Base-by-base conservation (phyloP, 1,140 invertebrate species). In the Leptinotarsa defecta region DNA sequence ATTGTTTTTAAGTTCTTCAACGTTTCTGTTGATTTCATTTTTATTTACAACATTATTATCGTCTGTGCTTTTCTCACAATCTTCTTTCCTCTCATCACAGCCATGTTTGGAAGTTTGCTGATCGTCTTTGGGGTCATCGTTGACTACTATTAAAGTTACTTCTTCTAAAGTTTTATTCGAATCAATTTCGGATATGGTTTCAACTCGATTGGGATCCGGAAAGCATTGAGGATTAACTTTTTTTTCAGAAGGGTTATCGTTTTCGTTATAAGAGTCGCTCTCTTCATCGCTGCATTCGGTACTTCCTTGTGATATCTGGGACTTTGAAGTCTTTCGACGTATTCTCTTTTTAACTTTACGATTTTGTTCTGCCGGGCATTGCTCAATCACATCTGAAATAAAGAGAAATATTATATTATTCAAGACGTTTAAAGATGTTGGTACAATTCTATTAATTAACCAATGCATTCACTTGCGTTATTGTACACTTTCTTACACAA, bases 321-420 rank as follows among this genome's bases (percentile, higher is more conserved):
- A 77, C n/a, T 75, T 78, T 5, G 82, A 82, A 5, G 79, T 57
- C 77, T 82, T 82, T 74, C 81, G 49, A 48, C 82, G 80, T 27
- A 79, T 78, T 73, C 78, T 76, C 63, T 82, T 82, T 72, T 83
- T 81, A 22, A 81, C 79, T 68, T 76, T 81, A n/a, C 71, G 24
- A 19, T n/a, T 64, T 49, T 73, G 71, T 19, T 65, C 71, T 4
- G 76, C 71, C 15, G 75, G 77, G 65, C 79, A 74, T 22, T 75
- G 62, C 24, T 68, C 62, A 61, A n/a, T 49, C 17, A 48, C 69
- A n/a, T 73, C 75, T 76, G 65, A 27, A 72, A 76, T n/a, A 11
- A 57, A 75, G 49, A 65, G 52, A 73, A 64, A 72, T 24, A 5
- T 3, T n/a, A 43, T 19, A 69, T 19, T 67, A 43, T 3, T 43